phyloP scores from a whole-genome alignment of 2,797 vertebrate genomes.

The Spheniscus humboldti region DNA sequence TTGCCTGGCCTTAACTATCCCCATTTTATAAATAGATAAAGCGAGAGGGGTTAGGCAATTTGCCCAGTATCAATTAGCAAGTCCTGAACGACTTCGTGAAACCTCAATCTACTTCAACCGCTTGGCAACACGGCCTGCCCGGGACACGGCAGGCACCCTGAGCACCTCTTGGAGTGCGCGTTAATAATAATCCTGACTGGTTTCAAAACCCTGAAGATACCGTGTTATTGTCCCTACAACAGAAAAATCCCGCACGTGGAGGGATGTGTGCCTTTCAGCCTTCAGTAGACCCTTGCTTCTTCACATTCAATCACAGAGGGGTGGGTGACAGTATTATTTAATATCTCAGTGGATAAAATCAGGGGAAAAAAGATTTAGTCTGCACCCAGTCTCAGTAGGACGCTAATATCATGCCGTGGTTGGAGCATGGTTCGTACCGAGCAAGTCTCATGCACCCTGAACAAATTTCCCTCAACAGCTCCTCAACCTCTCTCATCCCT shows the following conservation, averaged over 20 bases:
- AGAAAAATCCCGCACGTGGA: neutral
- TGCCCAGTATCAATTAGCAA: conserved; percentile 59
- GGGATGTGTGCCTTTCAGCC: rapidly evolving
- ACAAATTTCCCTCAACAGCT: neutral
- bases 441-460: neutral
- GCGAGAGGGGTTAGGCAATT: conserved; percentile 12
- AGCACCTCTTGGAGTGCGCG: rapidly evolving
- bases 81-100: neutral
- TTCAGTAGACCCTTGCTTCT: neutral
- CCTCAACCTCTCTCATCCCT: neutral
- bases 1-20: conserved; percentile 48
- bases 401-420: too few species aligned
- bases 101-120: neutral
- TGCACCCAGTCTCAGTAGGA: neutral
- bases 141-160: rapidly evolving
- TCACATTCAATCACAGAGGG: neutral
- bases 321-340: neutral
- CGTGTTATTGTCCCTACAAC: rapidly evolving
- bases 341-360: neutral
- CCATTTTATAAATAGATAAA: conserved; percentile 62
- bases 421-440: rapidly evolving
- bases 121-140: neutral
- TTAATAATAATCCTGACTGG: neutral
- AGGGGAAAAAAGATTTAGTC: neutral
- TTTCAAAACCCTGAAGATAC: neutral